Conservation (phyloP, 2,888 invertebrate species). For the Ischnus inquisitorius region DNA sequence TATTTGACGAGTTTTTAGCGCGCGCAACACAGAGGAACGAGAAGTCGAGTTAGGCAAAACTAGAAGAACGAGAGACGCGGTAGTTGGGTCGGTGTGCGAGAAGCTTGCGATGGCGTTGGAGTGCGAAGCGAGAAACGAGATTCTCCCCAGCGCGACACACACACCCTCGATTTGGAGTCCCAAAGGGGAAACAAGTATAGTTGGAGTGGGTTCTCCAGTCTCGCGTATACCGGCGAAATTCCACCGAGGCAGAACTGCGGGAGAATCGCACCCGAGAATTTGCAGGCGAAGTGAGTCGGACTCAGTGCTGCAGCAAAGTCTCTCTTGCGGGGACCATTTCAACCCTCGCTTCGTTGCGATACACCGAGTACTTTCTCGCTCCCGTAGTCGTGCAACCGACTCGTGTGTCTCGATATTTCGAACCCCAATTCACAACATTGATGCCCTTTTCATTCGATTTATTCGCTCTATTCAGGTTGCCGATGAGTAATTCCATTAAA, state of each 20-base stretch:
- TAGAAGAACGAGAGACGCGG: conserved; percentile 4
- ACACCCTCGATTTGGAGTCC: conserved; percentile 38
- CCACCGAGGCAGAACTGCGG: conserved; percentile 11
- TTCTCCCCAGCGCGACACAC: conserved; percentile 38
- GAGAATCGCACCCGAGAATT: conserved; percentile 24
- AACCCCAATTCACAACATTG: not conserved
- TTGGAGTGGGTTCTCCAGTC: conserved; percentile 43
- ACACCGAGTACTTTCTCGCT: conserved; percentile 60
- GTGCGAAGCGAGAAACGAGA: conserved; percentile 40
- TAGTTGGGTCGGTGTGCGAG: conserved; percentile 31
- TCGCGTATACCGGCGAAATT: conserved; percentile 52
- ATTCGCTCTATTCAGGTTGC: not conserved
- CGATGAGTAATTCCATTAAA: not conserved
- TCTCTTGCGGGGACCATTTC: conserved; percentile 31
- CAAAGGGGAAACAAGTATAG: conserved; percentile 34
- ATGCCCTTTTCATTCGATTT: not conserved
- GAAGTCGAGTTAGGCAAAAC: conserved; percentile 1
- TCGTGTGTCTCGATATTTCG: not conserved
- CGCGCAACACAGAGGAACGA: conserved; percentile 16
- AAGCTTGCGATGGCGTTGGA: conserved; percentile 1
- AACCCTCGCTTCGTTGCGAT: not conserved
- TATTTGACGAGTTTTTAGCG: conserved; percentile 13
- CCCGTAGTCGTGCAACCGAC: conserved; percentile 34
- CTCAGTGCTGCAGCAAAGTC: conserved; percentile 15
- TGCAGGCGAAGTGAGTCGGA: conserved; percentile 26